phyloP scores from a whole-genome alignment of 2,888 invertebrate species.

The Dyspetes luteomarginatus region DNA sequence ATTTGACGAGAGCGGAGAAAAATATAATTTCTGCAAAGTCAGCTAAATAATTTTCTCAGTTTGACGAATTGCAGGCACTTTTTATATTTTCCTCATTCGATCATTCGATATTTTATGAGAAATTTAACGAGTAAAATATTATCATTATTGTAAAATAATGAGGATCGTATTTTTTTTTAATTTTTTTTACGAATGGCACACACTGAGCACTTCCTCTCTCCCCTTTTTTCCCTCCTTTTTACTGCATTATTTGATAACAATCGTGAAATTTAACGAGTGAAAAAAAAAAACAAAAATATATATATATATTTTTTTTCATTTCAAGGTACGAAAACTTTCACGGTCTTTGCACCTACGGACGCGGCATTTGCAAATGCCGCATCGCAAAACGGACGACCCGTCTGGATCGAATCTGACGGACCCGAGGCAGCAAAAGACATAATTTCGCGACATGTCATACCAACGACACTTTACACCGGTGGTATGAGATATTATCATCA shows the following conservation, averaged over 20 bases:
- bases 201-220: not conserved
- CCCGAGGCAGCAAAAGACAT: constrained; percentile 87
- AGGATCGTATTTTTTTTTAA: not conserved
- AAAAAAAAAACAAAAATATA: too few species aligned
- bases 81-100: not conserved
- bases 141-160: not conserved
- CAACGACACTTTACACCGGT: constrained; percentile 92
- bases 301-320: too few species aligned
- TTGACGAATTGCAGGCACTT: not conserved
- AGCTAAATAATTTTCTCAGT: not conserved
- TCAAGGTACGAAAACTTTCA: constrained; percentile 91
- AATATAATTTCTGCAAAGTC: not conserved
- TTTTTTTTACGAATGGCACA: not conserved
- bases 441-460: constrained; percentile 90
- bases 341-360: constrained; percentile 93
- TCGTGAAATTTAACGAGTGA: not conserved
- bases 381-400: constrained; percentile 85
- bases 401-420: constrained; percentile 80
- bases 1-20: not conserved
- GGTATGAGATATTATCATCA: constrained; percentile 95
- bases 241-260: not conserved
- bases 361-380: constrained; percentile 87
- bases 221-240: not conserved
- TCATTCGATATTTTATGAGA: not conserved
- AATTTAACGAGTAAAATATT: not conserved